Evolutionary conservation across 2,888 invertebrate genomes (phyloP), one percentile per base, ranked within the genome.

Genomic region (Coenonympha glycerion): DNA sequence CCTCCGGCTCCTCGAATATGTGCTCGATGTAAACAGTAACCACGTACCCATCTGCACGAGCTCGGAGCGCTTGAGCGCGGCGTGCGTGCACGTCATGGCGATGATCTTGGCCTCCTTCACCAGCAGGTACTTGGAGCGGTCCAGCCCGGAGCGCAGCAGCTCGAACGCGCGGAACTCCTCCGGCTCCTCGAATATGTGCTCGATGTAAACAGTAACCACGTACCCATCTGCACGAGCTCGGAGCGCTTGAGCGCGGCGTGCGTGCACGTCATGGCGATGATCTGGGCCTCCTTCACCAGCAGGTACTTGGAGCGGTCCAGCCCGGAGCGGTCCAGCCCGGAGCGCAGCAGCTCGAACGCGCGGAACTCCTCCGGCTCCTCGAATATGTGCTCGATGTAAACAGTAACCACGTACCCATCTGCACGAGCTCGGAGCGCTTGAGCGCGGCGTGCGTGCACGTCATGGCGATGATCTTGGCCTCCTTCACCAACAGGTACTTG

Each of bases 51-150:
- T 11, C 71, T 96, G 95, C 0, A 99, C 99, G 3, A 99, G 88
- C 76, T 99, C 99, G 45, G 96, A 93, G 21, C 99, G 89, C 72
- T 99, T 98, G 8, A 99, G 88, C 0, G 99, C 99, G 1, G 99
- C 99, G 79, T 99, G 99, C 0, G 99, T 99, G 86, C 99, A 99
- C 0, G 99, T 99, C 99, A 99, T 99, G 1, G 99, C 99, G 63
- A 99, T 99, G 48, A 99, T 98, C 86, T 99, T 99, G 0, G 99
- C 99, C 76, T 99, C 99, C 72, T 98, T 97, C 0, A 99, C 98
- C 46, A 99, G 87, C 49, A 99, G 87, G 81, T 99, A 99, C 69
- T 98, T 96, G 0, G 98, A 97, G 40, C 99, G 89, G 76, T 99
- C 99, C 40, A 97, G 86, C 0, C 99, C 99, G 41, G 96, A 97